Evolutionary conservation across 2,797 vertebrate genomes (phyloP), one percentile per base, ranked within the genome.

Genomic region (Cynopterus sphinx): DNA sequence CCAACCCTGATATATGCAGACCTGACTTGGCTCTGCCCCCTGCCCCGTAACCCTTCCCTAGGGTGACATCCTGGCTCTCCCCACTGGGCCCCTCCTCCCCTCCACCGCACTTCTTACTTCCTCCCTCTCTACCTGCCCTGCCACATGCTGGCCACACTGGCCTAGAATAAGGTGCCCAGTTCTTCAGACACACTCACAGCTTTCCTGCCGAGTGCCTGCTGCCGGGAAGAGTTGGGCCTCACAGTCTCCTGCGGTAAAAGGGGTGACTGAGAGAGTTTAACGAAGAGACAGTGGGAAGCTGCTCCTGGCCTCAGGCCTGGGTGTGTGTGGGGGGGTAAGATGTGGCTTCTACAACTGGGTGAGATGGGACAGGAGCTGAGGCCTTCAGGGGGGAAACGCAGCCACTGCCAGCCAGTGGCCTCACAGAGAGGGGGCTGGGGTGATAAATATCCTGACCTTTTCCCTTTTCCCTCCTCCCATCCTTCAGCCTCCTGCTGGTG

Each of bases 81-180:
- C 0, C 9, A 19, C 4, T 2, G 0, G 43, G 68, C 49, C 49
- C 15, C 15, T 49, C 49, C 49, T 3, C 57, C 46, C 61, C 6
- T 51, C n/a, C 6, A 4, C 26, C 0, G 7, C 13, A 16, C 55
- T 49, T 26, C 63, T 41, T 43, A 22, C 6, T 22, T 24, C 24
- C 11, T 74, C 28, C 28, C 79, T 6, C 22, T 36, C 61, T 5
- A 39, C 36, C 46, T 10, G 28, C 36, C 49, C 13, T 12, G 10
- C 49, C 49, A 16, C 49, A 4, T 1, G 67, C 53, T 8, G 43
- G 68, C 59, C 21, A 12, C 0, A 0, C 4, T 0, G 1, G 22
- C 4, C 78, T 9, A 6, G 28, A 46, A 39, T 2, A 21, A 15
- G 2, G 65, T 0, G 19, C n/a, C 9, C 61, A 26, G 53, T 13